Conservation (phyloP, 2,797 vertebrate species). For the Corythornis leucogaster region DNA sequence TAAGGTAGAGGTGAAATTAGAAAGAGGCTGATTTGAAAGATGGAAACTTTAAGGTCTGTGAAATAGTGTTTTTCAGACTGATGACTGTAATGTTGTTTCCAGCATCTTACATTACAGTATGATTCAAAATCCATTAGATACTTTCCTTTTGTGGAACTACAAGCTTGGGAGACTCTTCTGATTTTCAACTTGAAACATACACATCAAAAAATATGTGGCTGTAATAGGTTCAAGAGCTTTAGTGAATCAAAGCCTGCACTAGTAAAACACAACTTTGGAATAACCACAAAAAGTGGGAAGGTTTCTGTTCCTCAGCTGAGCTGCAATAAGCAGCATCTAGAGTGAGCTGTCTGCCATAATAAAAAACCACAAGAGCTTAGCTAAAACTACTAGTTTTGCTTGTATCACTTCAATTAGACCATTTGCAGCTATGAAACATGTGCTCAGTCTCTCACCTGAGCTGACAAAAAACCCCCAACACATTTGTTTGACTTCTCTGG, state of each 20-base stretch:
- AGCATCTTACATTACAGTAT: background rate
- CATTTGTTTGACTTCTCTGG: background rate
- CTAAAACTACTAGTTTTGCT: background rate
- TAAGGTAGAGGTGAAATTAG: constrained; percentile 43
- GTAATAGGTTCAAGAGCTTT: background rate
- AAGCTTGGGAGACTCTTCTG: background rate
- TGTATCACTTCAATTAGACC: background rate
- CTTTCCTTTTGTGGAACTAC: background rate
- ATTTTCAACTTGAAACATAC: background rate
- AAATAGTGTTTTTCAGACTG: background rate
- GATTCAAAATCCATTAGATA: background rate
- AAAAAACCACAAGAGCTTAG: background rate
- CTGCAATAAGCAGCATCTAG: background rate
- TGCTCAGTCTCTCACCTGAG: background rate
- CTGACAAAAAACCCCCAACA: background rate
- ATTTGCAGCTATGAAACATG: background rate
- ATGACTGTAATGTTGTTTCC: background rate
- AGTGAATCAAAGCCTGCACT: background rate
- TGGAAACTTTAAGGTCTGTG: background rate
- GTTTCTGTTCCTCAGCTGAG: background rate
- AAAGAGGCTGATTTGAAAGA: background rate
- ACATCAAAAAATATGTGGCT: background rate
- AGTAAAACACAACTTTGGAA: background rate
- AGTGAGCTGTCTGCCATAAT: background rate
- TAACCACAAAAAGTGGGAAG: background rate